phyloP scores from a whole-genome alignment of 2,888 invertebrate genomes.

The Himalopsyche anomala region DNA sequence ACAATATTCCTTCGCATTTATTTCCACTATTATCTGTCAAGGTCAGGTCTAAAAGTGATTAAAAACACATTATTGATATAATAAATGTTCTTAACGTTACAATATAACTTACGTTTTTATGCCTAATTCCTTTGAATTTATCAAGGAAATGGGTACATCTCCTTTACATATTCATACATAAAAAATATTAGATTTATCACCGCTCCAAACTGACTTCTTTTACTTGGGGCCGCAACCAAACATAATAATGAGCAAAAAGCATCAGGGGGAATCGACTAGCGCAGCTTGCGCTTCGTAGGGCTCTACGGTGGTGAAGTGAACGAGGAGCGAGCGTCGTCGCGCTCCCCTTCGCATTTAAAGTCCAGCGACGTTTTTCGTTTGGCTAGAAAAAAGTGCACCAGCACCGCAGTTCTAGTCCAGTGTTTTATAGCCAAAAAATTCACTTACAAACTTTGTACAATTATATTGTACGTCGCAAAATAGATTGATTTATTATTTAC shows the following conservation, averaged over 20 bases:
- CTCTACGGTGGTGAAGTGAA: background rate
- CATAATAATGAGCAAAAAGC: slow-evolving; percentile 39
- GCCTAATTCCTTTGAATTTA: too few relatives aligned
- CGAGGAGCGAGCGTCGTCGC: background rate
- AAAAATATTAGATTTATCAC: too few relatives aligned
- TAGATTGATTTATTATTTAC: background rate
- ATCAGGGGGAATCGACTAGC: slow-evolving; percentile 9
- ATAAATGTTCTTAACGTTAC: too few relatives aligned
- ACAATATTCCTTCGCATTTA: too few relatives aligned
- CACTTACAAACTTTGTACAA: background rate
- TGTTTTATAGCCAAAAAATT: background rate
- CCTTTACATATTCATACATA: too few relatives aligned
- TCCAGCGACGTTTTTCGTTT: background rate
- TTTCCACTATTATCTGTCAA: too few relatives aligned
- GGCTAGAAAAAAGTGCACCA: slow-evolving; percentile 18
- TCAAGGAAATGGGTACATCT: too few relatives aligned
- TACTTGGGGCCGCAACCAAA: background rate
- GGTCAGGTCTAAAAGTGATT: too few relatives aligned
- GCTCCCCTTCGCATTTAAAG: slow-evolving; percentile 31
- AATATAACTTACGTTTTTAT: too few relatives aligned
- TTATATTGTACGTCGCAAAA: background rate
- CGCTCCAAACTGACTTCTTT: too few relatives aligned
- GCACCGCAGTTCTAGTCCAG: background rate
- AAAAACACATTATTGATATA: too few relatives aligned
- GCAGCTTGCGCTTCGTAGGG: slow-evolving; percentile 29